Conservation (phyloP, 2,797 vertebrate species). For the Erethizon dorsatum region DNA sequence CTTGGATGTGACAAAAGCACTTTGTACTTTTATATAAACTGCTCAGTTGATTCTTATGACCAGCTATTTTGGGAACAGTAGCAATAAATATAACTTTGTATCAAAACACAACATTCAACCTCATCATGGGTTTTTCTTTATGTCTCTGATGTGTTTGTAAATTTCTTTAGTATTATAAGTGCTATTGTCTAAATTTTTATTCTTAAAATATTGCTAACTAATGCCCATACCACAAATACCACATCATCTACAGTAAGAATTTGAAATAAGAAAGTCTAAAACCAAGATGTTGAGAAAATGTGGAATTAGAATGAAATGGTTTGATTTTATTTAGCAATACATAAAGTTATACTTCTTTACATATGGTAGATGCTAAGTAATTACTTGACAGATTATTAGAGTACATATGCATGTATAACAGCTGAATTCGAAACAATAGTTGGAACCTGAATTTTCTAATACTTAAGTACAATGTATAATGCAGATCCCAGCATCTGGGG, state of each 20-base stretch:
- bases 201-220: not conserved
- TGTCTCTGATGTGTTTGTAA: not conserved
- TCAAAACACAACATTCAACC: not conserved
- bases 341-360: not conserved
- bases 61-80: not conserved
- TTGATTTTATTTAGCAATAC: not conserved
- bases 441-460: not conserved
- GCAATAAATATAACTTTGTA: not conserved
- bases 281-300: not conserved
- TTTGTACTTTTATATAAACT: not conserved
- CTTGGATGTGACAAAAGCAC: not conserved
- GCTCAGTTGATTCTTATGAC: not conserved
- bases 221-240: rapidly evolving
- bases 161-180: not conserved
- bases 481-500: not conserved
- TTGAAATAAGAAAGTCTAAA: not conserved
- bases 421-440: not conserved
- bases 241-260: not conserved
- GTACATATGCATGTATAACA: rapidly evolving
- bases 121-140: not conserved
- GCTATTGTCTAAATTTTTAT: not conserved
- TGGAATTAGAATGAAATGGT: not conserved
- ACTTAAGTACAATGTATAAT: not conserved
- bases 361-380: not conserved
- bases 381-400: not conserved